Evolutionary conservation across 2,888 invertebrate genomes (phyloP), one percentile per base, ranked within the genome.

Genomic region (Phorcus lineatus): DNA sequence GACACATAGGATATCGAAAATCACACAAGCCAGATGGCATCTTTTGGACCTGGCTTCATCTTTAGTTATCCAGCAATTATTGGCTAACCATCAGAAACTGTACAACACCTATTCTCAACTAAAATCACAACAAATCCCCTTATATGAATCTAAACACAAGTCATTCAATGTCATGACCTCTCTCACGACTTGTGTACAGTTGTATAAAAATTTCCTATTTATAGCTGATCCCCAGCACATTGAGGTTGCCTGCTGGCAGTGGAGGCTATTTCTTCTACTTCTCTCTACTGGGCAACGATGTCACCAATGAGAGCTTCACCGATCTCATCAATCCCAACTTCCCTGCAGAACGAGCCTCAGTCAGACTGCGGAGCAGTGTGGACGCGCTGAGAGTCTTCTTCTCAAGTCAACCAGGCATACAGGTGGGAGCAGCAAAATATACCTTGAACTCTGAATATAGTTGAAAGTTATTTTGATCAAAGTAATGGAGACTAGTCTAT

Each of bases 181-280:
- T 17, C 57, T 9, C 3, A 11, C 1, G n/a, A 4, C 1, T n/a
- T 24, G 7, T 16, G 9, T 1, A 19, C 7, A 24, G 57, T 57
- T 11, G 9, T 24, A 11, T 24, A 13, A 2, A 31, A 28, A 2
- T 16, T 75, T 24, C 53, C 47, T 11, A 19, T 77, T 86, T 89
- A 66, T 85, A 92, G 91, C 83, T 92, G 79, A 88, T 92, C 55
- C 92, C 93, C 0, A 90, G 91, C 75, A 88, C 86, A 62, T 84
- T 88, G 24, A 84, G 90, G 3, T 81, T 92, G 47, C 90, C 92
- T 13, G 79, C 87, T 0, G 84, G 82, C 53, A 85, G 88, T 47
- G 85, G 84, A 82, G 93, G 92, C 0, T 94, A 92, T 82, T 93
- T 92, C 87, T 94, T 94, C 86, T 93, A 93, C 86, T 94, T 93